Conservation (phyloP, 35 echinoderm and acorn worm genomes). For the Heliocidaris erythrogramma region DNA sequence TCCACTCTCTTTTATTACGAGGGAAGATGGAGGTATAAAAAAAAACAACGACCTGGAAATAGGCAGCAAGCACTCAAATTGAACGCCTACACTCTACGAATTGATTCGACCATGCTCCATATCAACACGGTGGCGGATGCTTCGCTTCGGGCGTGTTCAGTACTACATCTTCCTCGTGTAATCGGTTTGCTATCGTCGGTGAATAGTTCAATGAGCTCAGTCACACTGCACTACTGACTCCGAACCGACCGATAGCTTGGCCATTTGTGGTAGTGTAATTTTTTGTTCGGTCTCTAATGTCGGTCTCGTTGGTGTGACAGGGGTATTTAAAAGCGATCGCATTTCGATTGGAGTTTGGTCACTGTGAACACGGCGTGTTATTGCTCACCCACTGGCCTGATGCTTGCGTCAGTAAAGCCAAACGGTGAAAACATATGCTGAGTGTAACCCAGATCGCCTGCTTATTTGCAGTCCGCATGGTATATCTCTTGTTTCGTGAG, state of each 20-base stretch:
- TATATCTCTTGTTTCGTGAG: neutral
- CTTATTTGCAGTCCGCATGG: neutral
- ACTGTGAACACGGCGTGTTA: neutral
- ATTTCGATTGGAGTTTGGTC: neutral
- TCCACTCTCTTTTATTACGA: neutral
- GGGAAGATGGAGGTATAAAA: neutral
- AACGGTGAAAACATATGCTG: neutral
- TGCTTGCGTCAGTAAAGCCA: neutral
- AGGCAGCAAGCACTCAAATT: neutral
- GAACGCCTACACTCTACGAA: neutral
- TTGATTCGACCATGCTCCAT: neutral
- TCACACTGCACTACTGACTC: too few relatives aligned
- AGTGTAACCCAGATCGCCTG: neutral
- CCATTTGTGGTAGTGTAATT: too few relatives aligned
- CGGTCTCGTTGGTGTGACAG: too few relatives aligned
- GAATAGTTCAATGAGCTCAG: neutral
- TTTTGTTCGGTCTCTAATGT: too few relatives aligned
- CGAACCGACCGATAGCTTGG: too few relatives aligned
- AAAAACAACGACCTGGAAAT: neutral
- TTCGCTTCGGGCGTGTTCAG: neutral
- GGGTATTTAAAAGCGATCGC: neutral
- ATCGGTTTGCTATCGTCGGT: conserved; percentile 6
- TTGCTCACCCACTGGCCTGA: neutral
- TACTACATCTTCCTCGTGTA: too few relatives aligned
- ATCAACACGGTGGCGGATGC: neutral